A percentile compares a stretch with the other conserved stretches of the same genome.
phyloP scores from a whole-genome alignment of 2,797 vertebrate species.

The Erpetoichthys calabaricus region DNA sequence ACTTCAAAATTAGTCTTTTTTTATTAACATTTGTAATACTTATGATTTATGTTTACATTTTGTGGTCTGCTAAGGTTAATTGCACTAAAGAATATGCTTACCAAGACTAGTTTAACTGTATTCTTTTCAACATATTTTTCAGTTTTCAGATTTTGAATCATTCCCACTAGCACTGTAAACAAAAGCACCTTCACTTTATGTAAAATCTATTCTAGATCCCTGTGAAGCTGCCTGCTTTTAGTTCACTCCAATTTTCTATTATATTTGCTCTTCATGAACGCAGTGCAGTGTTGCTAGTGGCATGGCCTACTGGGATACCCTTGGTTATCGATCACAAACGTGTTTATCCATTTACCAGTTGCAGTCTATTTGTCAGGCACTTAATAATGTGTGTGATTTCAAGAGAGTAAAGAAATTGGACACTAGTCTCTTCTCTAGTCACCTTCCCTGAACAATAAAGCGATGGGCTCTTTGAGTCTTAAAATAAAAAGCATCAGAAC shows the following conservation, averaged over 20 bases:
- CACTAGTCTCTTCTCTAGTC: slow-evolving; percentile 14
- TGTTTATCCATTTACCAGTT: slow-evolving; percentile 18
- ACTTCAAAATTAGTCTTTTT: too few species aligned
- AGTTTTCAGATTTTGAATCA: too few species aligned
- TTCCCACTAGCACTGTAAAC: too few species aligned
- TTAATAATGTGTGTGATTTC: slow-evolving; percentile 16
- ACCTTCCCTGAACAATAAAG: slow-evolving; percentile 18
- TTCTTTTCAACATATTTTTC: too few species aligned
- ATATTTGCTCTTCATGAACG: slow-evolving; percentile 1
- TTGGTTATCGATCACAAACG: slow-evolving; percentile 17
- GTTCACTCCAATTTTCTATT: not conserved
- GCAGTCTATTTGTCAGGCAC: slow-evolving; percentile 16
- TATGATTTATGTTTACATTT: too few species aligned
- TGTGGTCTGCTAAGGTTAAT: too few species aligned
- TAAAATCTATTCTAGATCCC: not conserved
- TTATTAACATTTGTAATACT: too few species aligned
- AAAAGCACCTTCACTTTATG: too few species aligned
- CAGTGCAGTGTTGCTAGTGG: slow-evolving; percentile 6
- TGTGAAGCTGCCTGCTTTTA: not conserved
- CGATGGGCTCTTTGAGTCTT: slow-evolving; percentile 10
- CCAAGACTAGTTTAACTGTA: too few species aligned
- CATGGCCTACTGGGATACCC: not conserved
- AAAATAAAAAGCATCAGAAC: slow-evolving; percentile 11
- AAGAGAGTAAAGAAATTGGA: slow-evolving; percentile 8
- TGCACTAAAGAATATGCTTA: too few species aligned